These are phyloP conservation scores for Hirudinaria manillensis DNA, from an alignment of 2,888 invertebrate species.

Conservation along the genomic window DNA sequence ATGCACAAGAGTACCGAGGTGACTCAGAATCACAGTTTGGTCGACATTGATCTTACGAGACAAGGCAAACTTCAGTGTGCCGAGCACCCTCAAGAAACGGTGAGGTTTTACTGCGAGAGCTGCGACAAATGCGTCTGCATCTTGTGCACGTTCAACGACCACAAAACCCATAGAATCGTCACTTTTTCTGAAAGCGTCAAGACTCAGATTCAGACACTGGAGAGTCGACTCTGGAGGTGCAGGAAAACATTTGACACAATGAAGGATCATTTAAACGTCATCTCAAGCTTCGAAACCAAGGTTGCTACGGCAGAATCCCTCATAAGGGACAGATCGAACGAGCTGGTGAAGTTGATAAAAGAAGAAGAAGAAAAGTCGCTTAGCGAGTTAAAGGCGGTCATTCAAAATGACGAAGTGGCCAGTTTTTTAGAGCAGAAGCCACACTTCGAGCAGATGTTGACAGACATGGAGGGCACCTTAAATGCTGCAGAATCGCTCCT, in stretches of 20 bases:
- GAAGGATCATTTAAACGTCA: slow-evolving; percentile 44
- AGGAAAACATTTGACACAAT: slow-evolving; percentile 43
- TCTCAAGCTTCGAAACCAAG: slow-evolving; percentile 47
- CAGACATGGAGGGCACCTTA: slow-evolving; percentile 47
- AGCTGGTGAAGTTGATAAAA: slow-evolving; percentile 34
- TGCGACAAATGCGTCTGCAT: slow-evolving; percentile 53
- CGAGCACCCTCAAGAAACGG: slow-evolving; percentile 49
- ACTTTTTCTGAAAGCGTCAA: slow-evolving; percentile 50
- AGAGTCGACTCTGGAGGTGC: slow-evolving; percentile 34
- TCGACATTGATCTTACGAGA: slow-evolving; percentile 52
- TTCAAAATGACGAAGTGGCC: slow-evolving; percentile 46
- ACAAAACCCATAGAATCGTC: slow-evolving; percentile 51
- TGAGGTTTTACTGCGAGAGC: slow-evolving; percentile 52
- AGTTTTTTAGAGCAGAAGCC: slow-evolving; percentile 47
- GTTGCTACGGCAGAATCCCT: slow-evolving; percentile 47
- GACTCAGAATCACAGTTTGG: slow-evolving; percentile 50
- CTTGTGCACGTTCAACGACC: slow-evolving; percentile 51
- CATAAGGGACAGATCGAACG: slow-evolving; percentile 50
- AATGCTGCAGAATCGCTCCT: slow-evolving; percentile 50
- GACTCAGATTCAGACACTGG: slow-evolving; percentile 42
- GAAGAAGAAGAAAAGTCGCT: slow-evolving; percentile 46
- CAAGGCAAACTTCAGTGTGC: slow-evolving; percentile 48
- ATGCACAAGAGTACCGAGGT: slow-evolving; percentile 51
- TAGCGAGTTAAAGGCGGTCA: slow-evolving; percentile 44
- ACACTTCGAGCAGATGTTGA: slow-evolving; percentile 40